Percentiles rank a stretch among this genome's conserved stretches.
Evolutionary conservation across 2,888 invertebrate species (phyloP).

Genomic region (Sepioteuthis lessoniana): DNA sequence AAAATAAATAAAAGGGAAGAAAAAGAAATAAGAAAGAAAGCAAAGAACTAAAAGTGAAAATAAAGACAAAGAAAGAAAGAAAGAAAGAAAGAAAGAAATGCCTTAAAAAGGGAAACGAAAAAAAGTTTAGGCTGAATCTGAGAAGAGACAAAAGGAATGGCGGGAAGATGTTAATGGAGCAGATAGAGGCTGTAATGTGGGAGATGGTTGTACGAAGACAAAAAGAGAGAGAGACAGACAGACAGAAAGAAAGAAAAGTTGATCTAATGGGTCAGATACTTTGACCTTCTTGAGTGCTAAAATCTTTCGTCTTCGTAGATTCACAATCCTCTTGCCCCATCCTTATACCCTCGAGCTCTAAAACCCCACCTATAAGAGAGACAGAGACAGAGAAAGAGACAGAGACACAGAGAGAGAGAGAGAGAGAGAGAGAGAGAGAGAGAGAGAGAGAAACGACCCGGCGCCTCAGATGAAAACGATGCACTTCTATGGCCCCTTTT

Average conservation of each 20-base stretch:
- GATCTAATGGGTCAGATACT: neutral
- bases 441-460: neutral
- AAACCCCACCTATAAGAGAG: neutral
- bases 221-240: neutral
- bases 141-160: neutral
- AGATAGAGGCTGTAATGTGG: neutral
- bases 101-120: neutral
- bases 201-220: too few species aligned
- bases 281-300: constrained; percentile 33
- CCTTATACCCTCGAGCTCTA: neutral
- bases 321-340: neutral
- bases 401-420: too few species aligned
- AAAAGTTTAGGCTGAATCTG: neutral
- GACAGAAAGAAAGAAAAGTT: neutral
- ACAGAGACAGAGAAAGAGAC: neutral
- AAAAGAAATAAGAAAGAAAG: neutral
- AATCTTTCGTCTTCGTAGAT: neutral
- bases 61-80: neutral
- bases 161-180: neutral
- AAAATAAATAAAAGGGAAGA: neutral
- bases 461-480: neutral
- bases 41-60: neutral
- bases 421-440: too few species aligned
- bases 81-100: neutral
- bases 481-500: neutral